Percentiles rank a stretch among this genome's conserved stretches.
phyloP scores from a whole-genome alignment of 2,797 vertebrate genomes.

The Nyctalus aviator region DNA sequence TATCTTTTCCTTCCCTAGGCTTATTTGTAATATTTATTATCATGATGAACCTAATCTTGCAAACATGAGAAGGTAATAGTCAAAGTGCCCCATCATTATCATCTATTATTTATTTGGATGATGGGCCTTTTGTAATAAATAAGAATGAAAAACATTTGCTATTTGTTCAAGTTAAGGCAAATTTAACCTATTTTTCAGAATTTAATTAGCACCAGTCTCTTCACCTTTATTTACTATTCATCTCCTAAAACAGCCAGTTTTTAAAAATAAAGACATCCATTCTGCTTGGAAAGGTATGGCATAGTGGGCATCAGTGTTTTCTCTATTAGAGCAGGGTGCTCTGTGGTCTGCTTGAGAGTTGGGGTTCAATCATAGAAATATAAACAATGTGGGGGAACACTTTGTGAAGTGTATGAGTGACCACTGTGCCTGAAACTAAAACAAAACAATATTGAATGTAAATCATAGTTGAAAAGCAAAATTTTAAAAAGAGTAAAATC shows the following conservation, averaged over 20 bases:
- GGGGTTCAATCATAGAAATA: not conserved
- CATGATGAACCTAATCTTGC: not conserved
- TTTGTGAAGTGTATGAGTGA: not conserved
- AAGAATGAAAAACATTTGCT: not conserved
- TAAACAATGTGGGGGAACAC: not conserved
- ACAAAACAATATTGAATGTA: not conserved
- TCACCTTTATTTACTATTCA: not conserved
- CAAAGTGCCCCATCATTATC: not conserved
- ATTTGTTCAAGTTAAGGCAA: conserved; percentile 29
- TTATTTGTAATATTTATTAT: conserved; percentile 63
- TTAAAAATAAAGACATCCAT: not conserved
- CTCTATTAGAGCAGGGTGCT: no score
- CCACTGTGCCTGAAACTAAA: not conserved
- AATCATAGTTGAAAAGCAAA: not conserved
- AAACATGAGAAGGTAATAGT: not conserved
- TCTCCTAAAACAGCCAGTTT: accelerated
- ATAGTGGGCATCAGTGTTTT: no score
- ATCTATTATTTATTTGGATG: conserved; percentile 7
- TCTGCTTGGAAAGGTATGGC: not conserved
- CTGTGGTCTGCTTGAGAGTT: not conserved
- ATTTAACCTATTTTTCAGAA: not conserved
- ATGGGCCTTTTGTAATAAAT: conserved; percentile 26
- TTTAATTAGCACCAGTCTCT: not conserved
- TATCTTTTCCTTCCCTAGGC: not conserved
- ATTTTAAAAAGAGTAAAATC: not conserved